These are phyloP conservation scores for Bombylius discolor DNA, from an alignment of 2,888 invertebrate species.

Conservation along the genomic window DNA sequence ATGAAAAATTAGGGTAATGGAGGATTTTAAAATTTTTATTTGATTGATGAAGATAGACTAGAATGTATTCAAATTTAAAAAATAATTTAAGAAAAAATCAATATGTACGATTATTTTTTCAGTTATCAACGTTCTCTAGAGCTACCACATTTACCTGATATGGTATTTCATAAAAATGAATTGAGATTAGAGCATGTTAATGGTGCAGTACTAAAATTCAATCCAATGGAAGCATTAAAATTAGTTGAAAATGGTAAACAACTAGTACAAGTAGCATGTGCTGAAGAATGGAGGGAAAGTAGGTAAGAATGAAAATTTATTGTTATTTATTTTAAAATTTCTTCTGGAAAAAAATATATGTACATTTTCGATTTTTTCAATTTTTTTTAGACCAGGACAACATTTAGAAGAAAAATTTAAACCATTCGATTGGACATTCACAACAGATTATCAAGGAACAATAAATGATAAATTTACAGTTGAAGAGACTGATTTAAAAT, in stretches of 20 bases:
- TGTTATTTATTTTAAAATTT: no score
- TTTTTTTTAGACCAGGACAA: constrained; percentile 47
- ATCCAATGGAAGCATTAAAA: constrained; percentile 80
- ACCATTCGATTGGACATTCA: constrained; percentile 97
- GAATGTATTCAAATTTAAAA: no score
- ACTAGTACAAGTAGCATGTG: constrained; percentile 73
- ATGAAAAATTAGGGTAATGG: no score
- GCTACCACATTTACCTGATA: constrained; percentile 92
- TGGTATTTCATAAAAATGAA: constrained; percentile 92
- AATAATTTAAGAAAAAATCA: neutral
- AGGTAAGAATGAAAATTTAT: constrained; percentile 41
- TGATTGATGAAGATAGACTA: no score
- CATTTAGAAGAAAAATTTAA: constrained; percentile 59
- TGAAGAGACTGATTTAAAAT: constrained; percentile 55
- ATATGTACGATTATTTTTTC: constrained; percentile 21
- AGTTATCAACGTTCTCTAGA: constrained; percentile 60
- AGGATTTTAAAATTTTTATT: no score
- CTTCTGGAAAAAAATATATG: neutral
- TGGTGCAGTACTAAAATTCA: constrained; percentile 66
- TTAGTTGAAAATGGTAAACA: constrained; percentile 60
- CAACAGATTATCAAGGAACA: constrained; percentile 82
- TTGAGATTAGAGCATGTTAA: constrained; percentile 55
- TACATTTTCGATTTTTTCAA: neutral
- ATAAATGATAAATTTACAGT: constrained; percentile 46
- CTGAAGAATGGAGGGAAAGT: constrained; percentile 83